phyloP scores from a whole-genome alignment of 1,140 invertebrate genomes.

The Phocides pigmalion region DNA sequence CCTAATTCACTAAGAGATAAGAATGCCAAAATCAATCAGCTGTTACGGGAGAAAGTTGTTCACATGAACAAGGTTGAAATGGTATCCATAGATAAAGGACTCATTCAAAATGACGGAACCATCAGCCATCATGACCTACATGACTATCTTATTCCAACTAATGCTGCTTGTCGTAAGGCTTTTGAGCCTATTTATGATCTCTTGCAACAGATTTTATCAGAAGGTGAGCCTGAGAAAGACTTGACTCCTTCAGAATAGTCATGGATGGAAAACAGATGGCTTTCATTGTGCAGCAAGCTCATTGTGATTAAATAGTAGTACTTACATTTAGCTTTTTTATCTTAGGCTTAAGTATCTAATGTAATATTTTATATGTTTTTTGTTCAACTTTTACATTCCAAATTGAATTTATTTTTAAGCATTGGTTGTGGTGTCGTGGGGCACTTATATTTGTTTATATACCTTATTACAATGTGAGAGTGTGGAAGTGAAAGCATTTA shows the following conservation, averaged over 20 bases:
- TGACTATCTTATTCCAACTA: conserved; percentile 94
- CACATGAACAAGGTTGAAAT: conserved; percentile 87
- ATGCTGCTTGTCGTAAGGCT: conserved; percentile 91
- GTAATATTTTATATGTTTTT: conserved; percentile 56
- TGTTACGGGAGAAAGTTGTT: conserved; percentile 86
- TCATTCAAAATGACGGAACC: conserved; percentile 90
- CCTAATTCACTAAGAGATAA: conserved; percentile 91
- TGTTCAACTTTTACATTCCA: conserved; percentile 74
- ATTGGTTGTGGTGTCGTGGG: conserved; percentile 46
- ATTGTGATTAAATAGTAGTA: conserved; percentile 77
- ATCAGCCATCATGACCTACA: conserved; percentile 95
- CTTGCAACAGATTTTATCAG: conserved; percentile 89
- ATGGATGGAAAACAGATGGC: conserved; percentile 48
- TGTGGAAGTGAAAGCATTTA: conserved; percentile 28
- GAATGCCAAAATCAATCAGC: conserved; percentile 89
- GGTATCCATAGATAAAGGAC: conserved; percentile 89
- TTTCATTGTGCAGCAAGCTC: conserved; percentile 72
- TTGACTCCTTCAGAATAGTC: conserved; percentile 87
- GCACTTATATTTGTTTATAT: conserved; percentile 27
- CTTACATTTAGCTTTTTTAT: conserved; percentile 79
- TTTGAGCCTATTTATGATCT: conserved; percentile 92
- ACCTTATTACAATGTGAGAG: conserved; percentile 20
- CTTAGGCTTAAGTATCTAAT: conserved; percentile 67
- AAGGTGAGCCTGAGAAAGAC: conserved; percentile 89
- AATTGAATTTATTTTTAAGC: conserved; percentile 58